Percentiles rank a stretch among this genome's conserved stretches.
These are phyloP conservation scores for Drosophila jambulina DNA, from an alignment of 1,140 invertebrate species.

Conservation along the genomic window DNA sequence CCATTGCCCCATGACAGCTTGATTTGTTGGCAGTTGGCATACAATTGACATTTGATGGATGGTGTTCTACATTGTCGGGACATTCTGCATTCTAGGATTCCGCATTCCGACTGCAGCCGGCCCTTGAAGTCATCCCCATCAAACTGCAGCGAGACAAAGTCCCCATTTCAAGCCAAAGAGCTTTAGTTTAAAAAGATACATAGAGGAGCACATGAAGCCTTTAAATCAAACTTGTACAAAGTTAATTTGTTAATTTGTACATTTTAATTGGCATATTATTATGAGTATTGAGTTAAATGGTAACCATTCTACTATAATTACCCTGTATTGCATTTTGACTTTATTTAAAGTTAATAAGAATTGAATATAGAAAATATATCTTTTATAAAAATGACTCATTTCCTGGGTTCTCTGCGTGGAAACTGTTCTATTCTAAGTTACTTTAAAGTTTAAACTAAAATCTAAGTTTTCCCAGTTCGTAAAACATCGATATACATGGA, in stretches of 20 bases:
- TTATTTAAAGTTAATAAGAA: too few relatives aligned
- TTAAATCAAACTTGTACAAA: background rate
- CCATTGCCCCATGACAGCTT: conserved; percentile 72
- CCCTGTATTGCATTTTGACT: too few relatives aligned
- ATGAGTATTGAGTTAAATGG: too few relatives aligned
- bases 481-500: background rate
- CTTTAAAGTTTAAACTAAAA: too few relatives aligned
- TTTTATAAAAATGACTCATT: too few relatives aligned
- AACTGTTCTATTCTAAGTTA: too few relatives aligned
- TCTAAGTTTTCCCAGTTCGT: background rate
- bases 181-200: background rate
- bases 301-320: too few relatives aligned
- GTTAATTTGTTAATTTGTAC: background rate
- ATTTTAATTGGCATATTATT: too few relatives aligned
- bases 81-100: conserved; percentile 55
- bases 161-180: background rate
- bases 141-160: conserved; percentile 32
- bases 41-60: conserved; percentile 83
- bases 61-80: conserved; percentile 81
- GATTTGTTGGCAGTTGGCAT: conserved; percentile 82
- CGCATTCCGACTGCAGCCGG: conserved; percentile 27
- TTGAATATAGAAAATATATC: too few relatives aligned
- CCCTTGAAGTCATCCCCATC: conserved; percentile 15
- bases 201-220: background rate
- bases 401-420: too few relatives aligned